Evolutionary conservation across 2,113 vertebrate species (phyloP), one percentile per base, ranked within the genome.

Genomic region (Patagioenas fasciata): DNA sequence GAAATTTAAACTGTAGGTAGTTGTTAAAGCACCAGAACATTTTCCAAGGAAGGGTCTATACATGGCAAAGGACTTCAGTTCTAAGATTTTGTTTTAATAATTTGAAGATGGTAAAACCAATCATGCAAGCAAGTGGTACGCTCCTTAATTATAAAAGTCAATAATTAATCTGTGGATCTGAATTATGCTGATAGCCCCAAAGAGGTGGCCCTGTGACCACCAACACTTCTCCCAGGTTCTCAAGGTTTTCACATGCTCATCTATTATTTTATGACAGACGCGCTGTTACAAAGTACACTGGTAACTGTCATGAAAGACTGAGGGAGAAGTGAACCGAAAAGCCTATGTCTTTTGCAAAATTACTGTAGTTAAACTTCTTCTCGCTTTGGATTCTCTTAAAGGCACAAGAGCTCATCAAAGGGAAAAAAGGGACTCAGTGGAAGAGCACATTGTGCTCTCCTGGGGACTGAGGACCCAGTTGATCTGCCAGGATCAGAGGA

Each of bases 81-180:
- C 53, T 47, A 70, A 72, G 83, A 75, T 94, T 96, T 89, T 71
- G 58, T 28, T 69, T 82, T 80, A 91, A 75, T 94, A 88, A 89
- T 74, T 70, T 64, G 6, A 66, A 93, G 88, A 84, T n/a, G 31
- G 23, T 74, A 58, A 91, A 81, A 83, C 56, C 56, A 79, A 94
- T 71, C 69, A 65, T 32, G 50, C 67, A 90, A 85, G 34, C 56
- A 62, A 80, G 67, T 66, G 48, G 72, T 74, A 88, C 58, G 95
- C 87, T 96, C 85, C 93, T 93, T 97, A 96, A 97, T 95, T 94
- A 97, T 95, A 60, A 66, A 91, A 97, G 83, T 93, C 85, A 90
- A 96, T 26, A 93, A 87, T 94, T 86, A 70, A 93, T 95, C 79
- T 93, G 29, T 88, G 78, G 89, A 28, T 93, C 38, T 79, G 58